Base-by-base conservation (phyloP, 2,113 vertebrate genomes). In the Danionella cerebrum region DNA sequence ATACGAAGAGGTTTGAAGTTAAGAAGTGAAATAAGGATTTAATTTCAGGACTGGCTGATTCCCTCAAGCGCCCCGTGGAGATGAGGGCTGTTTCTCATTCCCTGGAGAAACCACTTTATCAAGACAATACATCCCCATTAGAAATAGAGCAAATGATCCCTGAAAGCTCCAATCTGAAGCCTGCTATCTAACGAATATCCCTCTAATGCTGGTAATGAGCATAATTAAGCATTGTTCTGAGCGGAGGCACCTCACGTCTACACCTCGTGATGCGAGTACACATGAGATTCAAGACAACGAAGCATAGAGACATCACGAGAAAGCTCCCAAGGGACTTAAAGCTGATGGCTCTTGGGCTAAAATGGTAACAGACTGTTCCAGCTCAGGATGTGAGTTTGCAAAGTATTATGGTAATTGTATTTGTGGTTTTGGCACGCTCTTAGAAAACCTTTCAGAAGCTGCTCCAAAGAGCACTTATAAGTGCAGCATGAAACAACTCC, bases 161-260 rank as follows among this genome's bases (percentile, higher is more conserved):
- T 60, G 31, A 36, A 76, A 75, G 58, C 72, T 50, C 58, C 50
- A 53, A 68, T 76, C 67, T 63, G 38, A 65, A 57, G 51, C 54
- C 64, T 24, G 60, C 65, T 62, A 76, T 70, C 65, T 27, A 66
- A 71, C 55, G 74, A 72, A 74, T 76, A 78, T 72, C 57, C 33
- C 62, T 21, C 62, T n/a, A 54, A 70, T 62, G 65, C 55, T 59
- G 65, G 44, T 78, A 76, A 76, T 77, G 67, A 69, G 55, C 35
- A 60, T 62, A 78, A 74, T 80, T 78, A 78, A 73, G 65, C 44
- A 48, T 29, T n/a, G 44, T 59, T 74, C 47, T 57, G 55, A 6
- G 22, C 51, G 47, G 63, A 59, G 50, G 45, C 22, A 27, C 14
- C 35, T 29, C 33, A 25, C 47, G 65, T 60, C 16, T 33, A 6